Evolutionary conservation across 1,140 invertebrate species (phyloP).

Genomic region (Heliothis subflexa): DNA sequence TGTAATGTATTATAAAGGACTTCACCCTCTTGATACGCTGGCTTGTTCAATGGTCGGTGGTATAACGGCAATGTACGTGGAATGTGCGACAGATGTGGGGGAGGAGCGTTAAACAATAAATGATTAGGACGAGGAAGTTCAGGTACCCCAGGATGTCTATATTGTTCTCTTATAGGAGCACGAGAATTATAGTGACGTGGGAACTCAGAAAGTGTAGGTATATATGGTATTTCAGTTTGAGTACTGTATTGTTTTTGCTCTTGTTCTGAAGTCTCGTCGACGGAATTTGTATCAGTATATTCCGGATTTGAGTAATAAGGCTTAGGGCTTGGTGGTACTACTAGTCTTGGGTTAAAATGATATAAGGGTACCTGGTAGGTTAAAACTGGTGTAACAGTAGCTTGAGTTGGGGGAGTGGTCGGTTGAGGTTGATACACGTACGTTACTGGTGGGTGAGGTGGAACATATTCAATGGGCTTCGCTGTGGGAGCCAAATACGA

Average conservation of each 20-base stretch:
- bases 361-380: conserved; percentile 72
- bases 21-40: conserved; percentile 62
- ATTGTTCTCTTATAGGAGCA: conserved; percentile 69
- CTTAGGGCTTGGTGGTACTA: conserved; percentile 59
- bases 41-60: conserved; percentile 69
- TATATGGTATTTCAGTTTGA: conserved; percentile 66
- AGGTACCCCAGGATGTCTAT: conserved; percentile 57
- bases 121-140: conserved; percentile 76
- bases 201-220: conserved; percentile 57
- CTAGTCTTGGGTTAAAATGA: conserved; percentile 64
- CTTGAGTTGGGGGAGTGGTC: conserved; percentile 62
- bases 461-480: conserved; percentile 66
- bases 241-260: conserved; percentile 65
- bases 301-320: conserved; percentile 68
- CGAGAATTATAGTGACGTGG: conserved; percentile 74
- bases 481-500: conserved; percentile 66
- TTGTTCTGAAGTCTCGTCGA: conserved; percentile 68
- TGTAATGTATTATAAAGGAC: conserved; percentile 58
- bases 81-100: conserved; percentile 73
- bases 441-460: conserved; percentile 61
- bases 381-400: conserved; percentile 66
- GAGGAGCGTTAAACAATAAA: conserved; percentile 69
- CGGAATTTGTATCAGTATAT: conserved; percentile 63
- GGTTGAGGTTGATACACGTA: conserved; percentile 71
- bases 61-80: conserved; percentile 73